Evolutionary conservation across 2,888 invertebrate genomes (phyloP), one percentile per base, ranked within the genome.

Genomic region (Tethea ocularis): DNA sequence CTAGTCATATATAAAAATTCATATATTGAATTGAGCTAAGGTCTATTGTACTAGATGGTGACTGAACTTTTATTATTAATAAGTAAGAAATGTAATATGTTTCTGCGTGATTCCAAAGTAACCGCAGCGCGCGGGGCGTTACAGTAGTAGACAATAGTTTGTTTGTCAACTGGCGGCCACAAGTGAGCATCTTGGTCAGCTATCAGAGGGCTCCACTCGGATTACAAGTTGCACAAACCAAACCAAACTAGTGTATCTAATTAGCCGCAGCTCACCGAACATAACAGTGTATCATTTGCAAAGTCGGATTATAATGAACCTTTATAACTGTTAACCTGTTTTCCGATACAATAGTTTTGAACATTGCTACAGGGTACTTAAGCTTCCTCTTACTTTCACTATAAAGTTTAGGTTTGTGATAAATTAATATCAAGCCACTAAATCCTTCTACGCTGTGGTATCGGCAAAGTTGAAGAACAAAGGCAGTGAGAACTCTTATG

Each of bases 201-300:
- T 77, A 78, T 75, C 74, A 68, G 68, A 58, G 63, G 64, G 60
- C 58, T 61, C 61, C 66, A 61, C 58, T 57, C 57, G 64, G 71
- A 67, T 61, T 69, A 67, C 69, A 83, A 83, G 78, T 84, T 82
- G 72, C 65, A 68, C 64, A 63, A 68, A 68, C 60, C 76, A 68
- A 85, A 86, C 83, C 76, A 68, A 85, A 87, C 83, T 86, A 87
- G 86, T 87, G 83, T 84, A n/a, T n/a, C n/a, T n/a, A 86, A 86
- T 87, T 86, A 87, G 75, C 72, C 69, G 71, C 66, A 74, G 74
- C 72, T 77, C 74, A 72, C 68, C 67, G 67, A 74, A 54, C 33
- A 17, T 29, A 53, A 17, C 26, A 29, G 26, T 53, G 41, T 41
- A 46, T 20, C 20, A 46, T 17, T 46, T 46, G 46, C 20, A 46